phyloP scores from a whole-genome alignment of 1,140 invertebrate species.

The Lasaia peninsularis region DNA sequence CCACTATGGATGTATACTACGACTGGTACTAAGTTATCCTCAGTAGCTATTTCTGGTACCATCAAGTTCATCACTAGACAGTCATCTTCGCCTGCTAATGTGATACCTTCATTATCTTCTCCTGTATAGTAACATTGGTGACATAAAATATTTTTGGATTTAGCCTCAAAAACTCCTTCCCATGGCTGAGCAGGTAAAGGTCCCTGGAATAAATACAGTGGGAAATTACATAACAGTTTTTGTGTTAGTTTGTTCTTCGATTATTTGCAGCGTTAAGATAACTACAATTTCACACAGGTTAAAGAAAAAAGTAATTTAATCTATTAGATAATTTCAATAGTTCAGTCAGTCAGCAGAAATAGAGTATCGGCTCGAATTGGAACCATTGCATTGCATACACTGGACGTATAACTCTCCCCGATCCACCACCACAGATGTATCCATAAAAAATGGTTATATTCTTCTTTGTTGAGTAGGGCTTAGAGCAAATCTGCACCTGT shows the following conservation, averaged over 20 bases:
- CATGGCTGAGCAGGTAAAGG: slow-evolving; percentile 52
- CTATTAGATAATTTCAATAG: not conserved
- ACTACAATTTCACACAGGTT: too few relatives aligned
- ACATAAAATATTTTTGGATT: slow-evolving; percentile 38
- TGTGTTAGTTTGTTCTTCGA: too few relatives aligned
- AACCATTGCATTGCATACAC: too few relatives aligned
- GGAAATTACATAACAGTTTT: too few relatives aligned
- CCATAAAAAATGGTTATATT: too few relatives aligned
- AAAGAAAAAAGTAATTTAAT: too few relatives aligned
- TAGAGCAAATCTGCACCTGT: too few relatives aligned
- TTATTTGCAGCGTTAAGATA: too few relatives aligned
- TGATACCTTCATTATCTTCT: slow-evolving; percentile 39
- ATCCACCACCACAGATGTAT: too few relatives aligned
- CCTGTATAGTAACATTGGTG: slow-evolving; percentile 49
- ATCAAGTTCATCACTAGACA: slow-evolving; percentile 53
- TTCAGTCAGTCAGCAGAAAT: not conserved
- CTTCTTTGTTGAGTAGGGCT: too few relatives aligned
- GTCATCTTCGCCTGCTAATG: slow-evolving; percentile 53
- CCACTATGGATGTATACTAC: slow-evolving; percentile 65
- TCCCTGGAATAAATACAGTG: slow-evolving; percentile 36
- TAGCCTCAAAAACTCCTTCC: slow-evolving; percentile 38
- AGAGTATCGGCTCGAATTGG: not conserved
- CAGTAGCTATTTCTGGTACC: slow-evolving; percentile 44
- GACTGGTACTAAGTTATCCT: slow-evolving; percentile 56
- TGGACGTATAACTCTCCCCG: too few relatives aligned